phyloP scores from a whole-genome alignment of 2,888 invertebrate genomes.

The Ischnus inquisitorius region DNA sequence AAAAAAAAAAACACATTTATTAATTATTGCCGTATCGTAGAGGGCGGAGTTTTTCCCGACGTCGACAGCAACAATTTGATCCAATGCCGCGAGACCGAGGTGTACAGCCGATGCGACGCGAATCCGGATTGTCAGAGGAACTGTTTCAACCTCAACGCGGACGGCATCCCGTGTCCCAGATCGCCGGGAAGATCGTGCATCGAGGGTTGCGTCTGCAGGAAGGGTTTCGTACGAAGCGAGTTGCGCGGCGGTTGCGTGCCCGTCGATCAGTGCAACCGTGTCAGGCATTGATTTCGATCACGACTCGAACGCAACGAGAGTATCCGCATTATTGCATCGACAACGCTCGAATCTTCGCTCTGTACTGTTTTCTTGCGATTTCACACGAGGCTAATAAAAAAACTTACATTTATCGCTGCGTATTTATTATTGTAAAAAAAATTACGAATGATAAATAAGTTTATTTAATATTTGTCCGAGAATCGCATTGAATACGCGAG shows the following conservation, averaged over 20 bases:
- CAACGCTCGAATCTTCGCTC: background rate
- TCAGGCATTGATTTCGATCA: slow-evolving; percentile 67
- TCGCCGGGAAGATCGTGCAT: slow-evolving; percentile 63
- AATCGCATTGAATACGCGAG: too few relatives aligned
- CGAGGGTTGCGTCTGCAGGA: slow-evolving; percentile 74
- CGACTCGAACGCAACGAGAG: background rate
- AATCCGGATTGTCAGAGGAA: slow-evolving; percentile 72
- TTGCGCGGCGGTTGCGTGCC: slow-evolving; percentile 63
- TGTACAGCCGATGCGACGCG: slow-evolving; percentile 69
- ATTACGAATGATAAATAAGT: too few relatives aligned
- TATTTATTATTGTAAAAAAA: too few relatives aligned
- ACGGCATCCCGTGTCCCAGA: slow-evolving; percentile 63
- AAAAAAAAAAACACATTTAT: too few relatives aligned
- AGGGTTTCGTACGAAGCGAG: slow-evolving; percentile 70
- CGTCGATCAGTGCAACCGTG: slow-evolving; percentile 62
- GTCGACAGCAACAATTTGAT: background rate
- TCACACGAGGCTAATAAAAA: too few relatives aligned
- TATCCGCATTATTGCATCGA: background rate
- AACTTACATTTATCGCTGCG: too few relatives aligned
- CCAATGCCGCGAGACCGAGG: slow-evolving; percentile 68
- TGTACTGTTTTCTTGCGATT: background rate
- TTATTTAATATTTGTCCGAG: too few relatives aligned
- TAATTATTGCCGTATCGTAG: too few relatives aligned
- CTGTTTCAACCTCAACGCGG: slow-evolving; percentile 71
- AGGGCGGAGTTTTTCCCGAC: slow-evolving; percentile 6